Evolutionary conservation across 2,888 invertebrate genomes (phyloP).

Genomic region (Agriopis leucophaearia): DNA sequence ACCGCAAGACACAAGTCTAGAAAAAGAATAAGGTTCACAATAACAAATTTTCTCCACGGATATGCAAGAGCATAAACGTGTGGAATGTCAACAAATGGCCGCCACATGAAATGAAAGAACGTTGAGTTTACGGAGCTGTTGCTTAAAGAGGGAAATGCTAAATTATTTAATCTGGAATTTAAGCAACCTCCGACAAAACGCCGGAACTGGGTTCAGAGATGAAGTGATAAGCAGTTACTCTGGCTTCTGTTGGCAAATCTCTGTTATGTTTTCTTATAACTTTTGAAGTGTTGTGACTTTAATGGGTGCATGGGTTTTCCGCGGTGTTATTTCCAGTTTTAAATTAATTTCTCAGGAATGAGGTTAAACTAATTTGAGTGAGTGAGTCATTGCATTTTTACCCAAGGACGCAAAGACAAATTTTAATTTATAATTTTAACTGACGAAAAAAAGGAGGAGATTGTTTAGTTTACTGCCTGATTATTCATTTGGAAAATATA

Average conservation of each 20-base stretch:
- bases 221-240: constrained; percentile 17
- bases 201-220: constrained; percentile 18
- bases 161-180: constrained; percentile 19
- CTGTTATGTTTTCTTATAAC: constrained; percentile 6
- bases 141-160: constrained; percentile 15
- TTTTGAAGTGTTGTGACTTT: not conserved
- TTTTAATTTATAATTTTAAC: too few relatives aligned
- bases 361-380: too few relatives aligned
- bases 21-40: too few relatives aligned
- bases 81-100: constrained; percentile 10
- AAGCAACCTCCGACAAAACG: constrained; percentile 15
- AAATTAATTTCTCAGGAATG: not conserved
- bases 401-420: too few relatives aligned
- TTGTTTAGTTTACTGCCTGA: too few relatives aligned
- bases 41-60: not conserved
- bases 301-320: not conserved
- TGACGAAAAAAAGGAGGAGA: too few relatives aligned
- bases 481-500: too few relatives aligned
- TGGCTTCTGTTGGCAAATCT: constrained; percentile 11
- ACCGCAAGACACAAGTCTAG: too few relatives aligned
- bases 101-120: constrained; percentile 13
- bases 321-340: not conserved
- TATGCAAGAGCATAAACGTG: constrained; percentile 5
- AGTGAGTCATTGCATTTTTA: too few relatives aligned
- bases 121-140: constrained; percentile 3